Evolutionary conservation across 2,797 vertebrate species (phyloP).

Genomic region (Cephalopachus bancanus): DNA sequence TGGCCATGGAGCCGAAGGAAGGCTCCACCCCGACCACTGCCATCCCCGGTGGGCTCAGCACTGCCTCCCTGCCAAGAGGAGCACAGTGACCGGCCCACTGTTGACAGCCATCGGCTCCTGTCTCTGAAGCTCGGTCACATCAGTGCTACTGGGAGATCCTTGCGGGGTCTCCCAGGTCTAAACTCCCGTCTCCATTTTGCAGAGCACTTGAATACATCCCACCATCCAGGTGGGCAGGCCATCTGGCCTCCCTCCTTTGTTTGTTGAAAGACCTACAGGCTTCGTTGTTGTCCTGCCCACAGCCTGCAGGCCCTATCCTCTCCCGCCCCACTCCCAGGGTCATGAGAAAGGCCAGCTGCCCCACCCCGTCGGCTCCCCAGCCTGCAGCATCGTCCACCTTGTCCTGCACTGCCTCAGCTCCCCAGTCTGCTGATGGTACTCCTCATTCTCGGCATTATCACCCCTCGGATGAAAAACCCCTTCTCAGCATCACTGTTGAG

Average conservation of each 20-base stretch:
- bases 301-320: not conserved
- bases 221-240: not conserved
- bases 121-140: not conserved
- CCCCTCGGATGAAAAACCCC: not conserved
- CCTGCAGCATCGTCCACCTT: accelerated
- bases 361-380: accelerated
- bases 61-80: not conserved
- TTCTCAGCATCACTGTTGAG: not conserved
- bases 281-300: too few relatives aligned
- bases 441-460: not conserved
- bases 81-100: accelerated
- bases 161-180: not conserved
- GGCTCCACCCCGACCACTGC: not conserved
- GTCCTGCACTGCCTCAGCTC: too few relatives aligned
- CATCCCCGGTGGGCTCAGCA: accelerated
- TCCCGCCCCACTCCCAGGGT: accelerated
- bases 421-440: not conserved
- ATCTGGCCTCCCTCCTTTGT: not conserved
- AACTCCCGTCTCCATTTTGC: not conserved
- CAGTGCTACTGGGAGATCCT: not conserved
- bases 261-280: not conserved
- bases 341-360: not conserved
- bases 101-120: too few relatives aligned
- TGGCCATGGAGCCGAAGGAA: not conserved
- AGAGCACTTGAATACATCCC: not conserved